Conservation (phyloP, 2,113 vertebrate genomes). For the Hylia prasina region DNA sequence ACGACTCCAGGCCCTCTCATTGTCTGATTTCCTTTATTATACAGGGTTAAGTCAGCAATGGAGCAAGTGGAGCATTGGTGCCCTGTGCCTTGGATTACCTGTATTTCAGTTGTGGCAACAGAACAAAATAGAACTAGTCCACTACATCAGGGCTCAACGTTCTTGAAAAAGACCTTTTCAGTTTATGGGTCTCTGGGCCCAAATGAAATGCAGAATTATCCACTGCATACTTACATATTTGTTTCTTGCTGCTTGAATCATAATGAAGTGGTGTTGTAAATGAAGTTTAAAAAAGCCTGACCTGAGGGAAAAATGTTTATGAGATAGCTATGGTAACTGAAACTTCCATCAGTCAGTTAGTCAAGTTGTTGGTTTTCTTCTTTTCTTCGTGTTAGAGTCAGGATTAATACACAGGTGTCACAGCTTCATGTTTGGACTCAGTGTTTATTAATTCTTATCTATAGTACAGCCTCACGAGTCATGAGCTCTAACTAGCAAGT, state of each 20-base stretch:
- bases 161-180: background rate
- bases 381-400: too few species aligned
- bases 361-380: background rate
- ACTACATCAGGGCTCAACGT: background rate
- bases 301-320: background rate
- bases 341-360: background rate
- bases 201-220: background rate
- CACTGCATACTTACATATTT: background rate
- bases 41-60: background rate
- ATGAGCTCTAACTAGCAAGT: too few species aligned
- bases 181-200: background rate
- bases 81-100: background rate
- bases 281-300: background rate
- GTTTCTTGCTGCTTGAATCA: background rate
- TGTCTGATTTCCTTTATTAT: rapidly evolving
- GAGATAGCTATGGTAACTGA: background rate
- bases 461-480: too few species aligned
- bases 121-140: background rate
- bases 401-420: too few species aligned
- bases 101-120: background rate
- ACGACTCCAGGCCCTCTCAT: background rate
- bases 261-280: background rate
- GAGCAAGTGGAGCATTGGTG: background rate
- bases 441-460: too few species aligned
- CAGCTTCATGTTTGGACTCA: too few species aligned